phyloP scores from a whole-genome alignment of 2,113 vertebrate genomes.

The Chelonoidis abingdonii region DNA sequence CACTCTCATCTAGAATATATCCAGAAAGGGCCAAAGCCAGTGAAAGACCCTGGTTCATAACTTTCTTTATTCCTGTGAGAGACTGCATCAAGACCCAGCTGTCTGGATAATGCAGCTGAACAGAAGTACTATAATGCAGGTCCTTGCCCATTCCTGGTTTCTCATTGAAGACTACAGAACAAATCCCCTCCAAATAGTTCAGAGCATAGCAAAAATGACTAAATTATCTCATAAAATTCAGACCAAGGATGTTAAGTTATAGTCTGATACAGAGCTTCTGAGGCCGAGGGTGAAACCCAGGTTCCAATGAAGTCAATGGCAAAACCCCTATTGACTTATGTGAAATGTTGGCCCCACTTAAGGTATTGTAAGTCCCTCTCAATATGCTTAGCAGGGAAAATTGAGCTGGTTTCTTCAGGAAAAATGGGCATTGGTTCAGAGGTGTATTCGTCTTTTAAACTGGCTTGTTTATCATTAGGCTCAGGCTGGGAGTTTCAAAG shows the following conservation, averaged over 20 bases:
- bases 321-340: background rate
- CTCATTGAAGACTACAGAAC: background rate
- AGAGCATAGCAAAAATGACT: background rate
- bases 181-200: background rate
- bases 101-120: conserved; percentile 47
- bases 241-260: background rate
- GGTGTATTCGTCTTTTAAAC: background rate
- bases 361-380: background rate
- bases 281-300: background rate
- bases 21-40: conserved; percentile 55
- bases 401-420: background rate
- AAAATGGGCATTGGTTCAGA: background rate
- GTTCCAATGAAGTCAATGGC: background rate
- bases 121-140: background rate
- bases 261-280: background rate
- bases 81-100: background rate
- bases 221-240: background rate
- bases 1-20: conserved; percentile 4
- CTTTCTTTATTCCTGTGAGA: conserved; percentile 10
- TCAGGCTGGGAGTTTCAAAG: background rate
- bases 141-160: background rate
- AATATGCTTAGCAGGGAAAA: background rate
- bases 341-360: background rate
- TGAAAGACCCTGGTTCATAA: conserved; percentile 57
- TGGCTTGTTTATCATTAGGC: background rate